These are phyloP conservation scores for Papilio polytes DNA, from an alignment of 1,140 invertebrate genomes.

Conservation along the genomic window DNA sequence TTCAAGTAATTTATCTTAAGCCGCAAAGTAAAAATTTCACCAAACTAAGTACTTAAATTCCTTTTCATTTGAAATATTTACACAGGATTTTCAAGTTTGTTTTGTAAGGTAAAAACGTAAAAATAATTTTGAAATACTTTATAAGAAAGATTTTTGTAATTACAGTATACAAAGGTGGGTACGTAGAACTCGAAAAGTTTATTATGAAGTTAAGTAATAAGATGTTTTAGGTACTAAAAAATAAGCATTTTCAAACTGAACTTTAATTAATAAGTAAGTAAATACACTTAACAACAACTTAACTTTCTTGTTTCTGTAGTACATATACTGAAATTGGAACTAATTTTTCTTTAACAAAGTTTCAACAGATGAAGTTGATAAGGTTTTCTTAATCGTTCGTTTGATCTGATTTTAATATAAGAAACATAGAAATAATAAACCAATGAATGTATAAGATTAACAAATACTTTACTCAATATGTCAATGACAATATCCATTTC, in stretches of 20 bases:
- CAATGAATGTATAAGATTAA: neutral
- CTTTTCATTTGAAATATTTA: neutral
- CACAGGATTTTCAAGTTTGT: neutral
- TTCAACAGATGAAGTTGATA: neutral
- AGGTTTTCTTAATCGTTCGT: neutral
- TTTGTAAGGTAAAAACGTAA: neutral
- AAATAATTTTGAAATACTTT: slow-evolving; percentile 1
- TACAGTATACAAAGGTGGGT: neutral
- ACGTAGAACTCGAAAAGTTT: too few relatives aligned
- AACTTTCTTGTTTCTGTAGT: too few relatives aligned
- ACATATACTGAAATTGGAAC: too few relatives aligned
- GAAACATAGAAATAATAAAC: neutral
- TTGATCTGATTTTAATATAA: too few relatives aligned
- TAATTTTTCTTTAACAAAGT: too few relatives aligned
- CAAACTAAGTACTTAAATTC: neutral
- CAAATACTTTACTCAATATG: neutral
- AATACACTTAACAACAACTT: too few relatives aligned
- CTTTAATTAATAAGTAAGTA: too few relatives aligned
- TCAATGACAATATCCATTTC: slow-evolving; percentile 44
- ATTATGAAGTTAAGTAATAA: too few relatives aligned
- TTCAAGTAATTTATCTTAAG: neutral
- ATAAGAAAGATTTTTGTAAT: neutral
- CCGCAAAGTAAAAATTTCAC: neutral
- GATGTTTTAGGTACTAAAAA: too few relatives aligned
- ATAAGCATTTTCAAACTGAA: too few relatives aligned